Percentiles rank a stretch among this genome's conserved stretches.
Conservation (phyloP, 1,140 invertebrate species). For the Pogonomyrmex barbatus region DNA sequence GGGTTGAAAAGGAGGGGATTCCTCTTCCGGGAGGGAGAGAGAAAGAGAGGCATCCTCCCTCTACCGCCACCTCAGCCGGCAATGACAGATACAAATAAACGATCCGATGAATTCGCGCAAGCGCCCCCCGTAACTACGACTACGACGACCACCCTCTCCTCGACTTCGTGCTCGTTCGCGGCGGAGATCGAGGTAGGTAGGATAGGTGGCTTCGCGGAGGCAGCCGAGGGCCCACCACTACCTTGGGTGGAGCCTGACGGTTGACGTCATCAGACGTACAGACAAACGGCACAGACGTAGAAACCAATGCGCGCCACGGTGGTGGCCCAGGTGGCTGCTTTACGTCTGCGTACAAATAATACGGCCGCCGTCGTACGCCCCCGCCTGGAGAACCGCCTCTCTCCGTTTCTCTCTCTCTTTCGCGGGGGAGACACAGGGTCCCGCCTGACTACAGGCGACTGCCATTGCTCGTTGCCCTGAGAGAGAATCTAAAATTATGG, state of each 20-base stretch:
- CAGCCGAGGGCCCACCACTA: conserved; percentile 62
- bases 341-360: conserved; percentile 78
- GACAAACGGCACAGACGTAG: conserved; percentile 83
- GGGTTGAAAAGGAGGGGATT: conserved; percentile 69
- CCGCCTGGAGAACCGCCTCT: conserved; percentile 75
- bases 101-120: conserved; percentile 79
- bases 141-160: conserved; percentile 48
- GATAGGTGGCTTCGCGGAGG: conserved; percentile 47
- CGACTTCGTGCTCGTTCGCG: conserved; percentile 58
- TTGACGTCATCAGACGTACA: conserved; percentile 83
- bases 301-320: conserved; percentile 82
- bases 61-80: conserved; percentile 77
- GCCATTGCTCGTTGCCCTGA: conserved; percentile 63
- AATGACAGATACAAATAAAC: conserved; percentile 86
- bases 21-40: conserved; percentile 62
- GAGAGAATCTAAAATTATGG: conserved; percentile 49
- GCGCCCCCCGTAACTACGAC: conserved; percentile 71
- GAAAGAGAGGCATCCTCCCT: conserved; percentile 68
- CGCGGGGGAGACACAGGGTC: conserved; percentile 25
- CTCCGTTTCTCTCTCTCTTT: conserved; percentile 58
- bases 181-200: conserved; percentile 68
- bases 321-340: conserved; percentile 71
- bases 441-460: conserved; percentile 49
- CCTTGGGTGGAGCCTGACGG: conserved; percentile 83
- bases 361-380: conserved; percentile 63